Evolutionary conservation across 2,888 invertebrate genomes (phyloP), one percentile per base, ranked within the genome.

Genomic region (Polydrusus pterygomalis): DNA sequence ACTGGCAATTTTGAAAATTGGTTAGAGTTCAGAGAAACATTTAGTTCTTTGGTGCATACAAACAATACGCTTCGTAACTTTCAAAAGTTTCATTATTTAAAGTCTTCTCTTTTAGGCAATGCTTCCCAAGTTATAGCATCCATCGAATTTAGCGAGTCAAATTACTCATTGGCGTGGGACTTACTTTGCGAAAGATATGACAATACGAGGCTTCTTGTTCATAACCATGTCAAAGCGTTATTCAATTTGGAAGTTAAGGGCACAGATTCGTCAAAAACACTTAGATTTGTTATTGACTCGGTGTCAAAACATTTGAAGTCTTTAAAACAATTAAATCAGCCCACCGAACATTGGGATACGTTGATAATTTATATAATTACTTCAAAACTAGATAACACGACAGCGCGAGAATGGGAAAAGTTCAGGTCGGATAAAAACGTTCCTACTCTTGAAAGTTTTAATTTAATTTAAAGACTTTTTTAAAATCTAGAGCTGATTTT

Each of bases 81-180:
- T 40, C 69, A 75, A 60, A 75, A 73, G 15, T 79, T 60, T 64
- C 75, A 79, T 40, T 73, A 79, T 68, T 60, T 78, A 38, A 68
- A 69, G 11, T 34, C 49, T 10, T 63, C 34, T 10, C 60, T 78
- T 38, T 62, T 58, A 62, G 67, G 72, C 9, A 71, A 77, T 47
- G 79, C 74, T 11, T 67, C 63, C 15, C 43, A 76, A 43, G 56
- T 78, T 8, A 73, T 78, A 34, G 38, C 74, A 30, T 43, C 69
- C 60, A 40, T 78, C 34, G 78, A 79, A 65, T 77, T 79, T 74
- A 69, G 74, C 40, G 79, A 62, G 10, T n/a, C 13, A 20, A 79
- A 78, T 77, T 79, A 79, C 49, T 15, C 47, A 18, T 17, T 70
- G 34, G 70, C 78, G 11, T 78, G 79, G 79, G 70, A 74, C 15